These are phyloP conservation scores for Drosophila histrio DNA, from an alignment of 2,888 invertebrate species.

Conservation along the genomic window DNA sequence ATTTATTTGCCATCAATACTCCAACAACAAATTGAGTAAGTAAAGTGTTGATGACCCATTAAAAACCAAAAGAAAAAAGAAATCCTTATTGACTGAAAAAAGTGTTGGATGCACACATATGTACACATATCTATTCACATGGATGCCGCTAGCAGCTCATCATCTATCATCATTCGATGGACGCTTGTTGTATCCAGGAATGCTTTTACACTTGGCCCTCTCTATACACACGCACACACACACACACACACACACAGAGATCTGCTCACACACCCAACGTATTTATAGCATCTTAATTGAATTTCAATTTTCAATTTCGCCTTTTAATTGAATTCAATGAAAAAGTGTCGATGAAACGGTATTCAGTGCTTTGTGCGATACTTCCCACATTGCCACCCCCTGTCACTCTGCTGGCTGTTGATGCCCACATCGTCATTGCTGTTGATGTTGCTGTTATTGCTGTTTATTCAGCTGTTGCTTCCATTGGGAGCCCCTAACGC, in stretches of 20 bases:
- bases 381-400: conserved; percentile 1
- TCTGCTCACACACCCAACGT: conserved; percentile 38
- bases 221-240: conserved; percentile 5
- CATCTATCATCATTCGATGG: conserved; percentile 46
- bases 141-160: conserved; percentile 22
- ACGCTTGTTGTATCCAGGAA: conserved; percentile 29
- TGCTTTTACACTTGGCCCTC: conserved; percentile 45
- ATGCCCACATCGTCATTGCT: conserved; percentile 8
- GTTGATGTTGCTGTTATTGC: not conserved
- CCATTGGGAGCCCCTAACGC: conserved; percentile 14
- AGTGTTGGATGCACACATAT: conserved; percentile 10
- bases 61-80: conserved; percentile 21
- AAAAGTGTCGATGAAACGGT: conserved; percentile 79
- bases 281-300: conserved; percentile 80
- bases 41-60: conserved; percentile 60
- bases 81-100: conserved; percentile 14
- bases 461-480: conserved; percentile 68
- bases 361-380: conserved; percentile 61
- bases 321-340: conserved; percentile 80
- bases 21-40: conserved; percentile 35
- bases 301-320: conserved; percentile 80
- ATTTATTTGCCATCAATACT: conserved; percentile 61
- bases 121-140: conserved; percentile 1
- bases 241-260: not conserved
- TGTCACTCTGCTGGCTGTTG: conserved; percentile 22